Percentiles rank a stretch among this genome's conserved stretches.
Evolutionary conservation across 2,888 invertebrate species (phyloP).

Genomic region (Embidobia sp.): DNA sequence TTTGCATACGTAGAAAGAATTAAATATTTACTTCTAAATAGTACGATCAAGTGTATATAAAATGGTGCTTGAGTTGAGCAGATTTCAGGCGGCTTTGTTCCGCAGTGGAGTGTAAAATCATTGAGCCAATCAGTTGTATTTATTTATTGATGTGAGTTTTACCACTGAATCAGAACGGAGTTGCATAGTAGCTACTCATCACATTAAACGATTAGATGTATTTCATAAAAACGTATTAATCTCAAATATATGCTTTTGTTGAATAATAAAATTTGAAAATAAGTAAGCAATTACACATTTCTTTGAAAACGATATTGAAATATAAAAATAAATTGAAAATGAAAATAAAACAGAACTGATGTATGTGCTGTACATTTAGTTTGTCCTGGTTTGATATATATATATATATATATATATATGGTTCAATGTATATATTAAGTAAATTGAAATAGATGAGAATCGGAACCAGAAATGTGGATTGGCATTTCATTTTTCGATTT

Average conservation of each 20-base stretch:
- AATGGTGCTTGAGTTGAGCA: conserved; percentile 14
- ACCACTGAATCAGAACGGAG: conserved; percentile 8
- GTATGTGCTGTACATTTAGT: no score
- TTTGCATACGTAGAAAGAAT: conserved; percentile 26
- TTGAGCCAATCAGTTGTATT: conserved; percentile 39
- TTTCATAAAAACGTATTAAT: neutral
- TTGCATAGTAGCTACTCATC: conserved; percentile 16
- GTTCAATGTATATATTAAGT: conserved; percentile 1
- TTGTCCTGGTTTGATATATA: conserved; percentile 4
- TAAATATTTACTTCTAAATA: conserved; percentile 9
- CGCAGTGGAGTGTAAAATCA: conserved; percentile 14
- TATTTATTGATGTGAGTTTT: conserved; percentile 37
- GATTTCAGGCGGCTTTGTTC: conserved; percentile 15
- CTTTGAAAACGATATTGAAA: no score
- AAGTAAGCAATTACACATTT: no score
- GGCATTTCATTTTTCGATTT: no score
- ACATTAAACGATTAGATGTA: neutral
- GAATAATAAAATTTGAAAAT: no score
- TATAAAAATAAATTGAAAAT: no score
- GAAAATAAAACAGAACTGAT: no score
- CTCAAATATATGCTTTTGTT: no score
- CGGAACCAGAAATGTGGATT: no score
- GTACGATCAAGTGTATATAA: conserved; percentile 12
- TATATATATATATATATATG: conserved; percentile 16
- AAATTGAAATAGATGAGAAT: no score